Base-by-base conservation (phyloP, 2,113 vertebrate species). In the Engystomops pustulosus region DNA sequence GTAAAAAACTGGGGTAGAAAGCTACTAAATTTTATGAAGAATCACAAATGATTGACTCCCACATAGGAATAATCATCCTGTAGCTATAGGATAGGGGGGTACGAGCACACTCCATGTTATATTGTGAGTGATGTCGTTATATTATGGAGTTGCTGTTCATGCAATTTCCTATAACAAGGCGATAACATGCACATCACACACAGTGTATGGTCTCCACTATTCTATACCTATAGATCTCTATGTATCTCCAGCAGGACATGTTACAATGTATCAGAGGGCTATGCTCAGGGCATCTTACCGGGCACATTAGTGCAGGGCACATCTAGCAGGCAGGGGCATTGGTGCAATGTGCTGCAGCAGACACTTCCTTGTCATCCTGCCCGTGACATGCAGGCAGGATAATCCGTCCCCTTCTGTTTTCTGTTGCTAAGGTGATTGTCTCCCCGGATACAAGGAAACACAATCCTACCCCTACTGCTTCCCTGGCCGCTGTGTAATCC, bases 371-470 rank as follows among this genome's bases (percentile, higher is more conserved):
- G 51, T 74, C 51, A n/a, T 36, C 80, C 30, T 72, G 47, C 53
- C n/a, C 69, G 18, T 47, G 27, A 45, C 79, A 62, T 53, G 20
- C 45, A 47, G 32, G 6, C 78, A 27, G 58, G 77, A 23, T 49
- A 49, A 30, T 34, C 38, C 25, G 38, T 25, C 86, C 67, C 87
- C 88, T 67, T 67, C 75, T 75, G 84, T 78, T 88, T 85, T 60
- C 23, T 6, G 83, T 90, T 77, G 30, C 84, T 83, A 23, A 74
- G 81, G 88, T 77, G 85, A 90, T 87, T 23, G 47, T 72, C 51
- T 45, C 76, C 77, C 0, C 0, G 11, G 80, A 69, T 87, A 67
- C 81, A 18, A 6, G 36, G 65, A 32, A 76, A 83, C 38, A 71
- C 58, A 83, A 67, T 49, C 41, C 55, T 38, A 27, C 34, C n/a